These are phyloP conservation scores for Lathamus discolor DNA, from an alignment of 2,113 vertebrate genomes.

Conservation along the genomic window DNA sequence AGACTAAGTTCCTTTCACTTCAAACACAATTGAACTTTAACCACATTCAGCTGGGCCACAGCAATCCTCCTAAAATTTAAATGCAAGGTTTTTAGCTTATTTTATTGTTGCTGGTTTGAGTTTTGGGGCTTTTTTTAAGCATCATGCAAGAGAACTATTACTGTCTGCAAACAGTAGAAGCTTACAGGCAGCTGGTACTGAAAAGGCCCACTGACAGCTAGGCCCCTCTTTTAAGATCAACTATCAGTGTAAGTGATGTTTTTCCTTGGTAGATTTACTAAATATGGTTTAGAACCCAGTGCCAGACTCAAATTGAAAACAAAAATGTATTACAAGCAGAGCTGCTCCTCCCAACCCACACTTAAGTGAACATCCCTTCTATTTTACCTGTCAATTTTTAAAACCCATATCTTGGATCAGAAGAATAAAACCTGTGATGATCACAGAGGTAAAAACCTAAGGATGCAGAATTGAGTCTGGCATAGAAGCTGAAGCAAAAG, in stretches of 20 bases:
- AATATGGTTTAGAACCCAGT: neutral
- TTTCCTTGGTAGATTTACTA: neutral
- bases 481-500: conserved; percentile 36
- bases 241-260: neutral
- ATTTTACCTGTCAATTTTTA: neutral
- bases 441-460: neutral
- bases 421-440: neutral
- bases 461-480: neutral
- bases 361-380: neutral
- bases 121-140: neutral
- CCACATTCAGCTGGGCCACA: neutral
- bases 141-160: neutral
- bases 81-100: neutral
- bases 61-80: neutral
- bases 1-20: neutral
- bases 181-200: neutral
- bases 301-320: neutral
- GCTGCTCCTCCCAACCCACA: neutral
- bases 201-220: neutral
- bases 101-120: neutral
- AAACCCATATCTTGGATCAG: neutral
- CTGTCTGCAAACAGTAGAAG: neutral
- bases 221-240: neutral
- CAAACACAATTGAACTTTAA: neutral
- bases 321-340: neutral